Conservation (phyloP, 2,797 vertebrate species). For the Platalea minor region DNA sequence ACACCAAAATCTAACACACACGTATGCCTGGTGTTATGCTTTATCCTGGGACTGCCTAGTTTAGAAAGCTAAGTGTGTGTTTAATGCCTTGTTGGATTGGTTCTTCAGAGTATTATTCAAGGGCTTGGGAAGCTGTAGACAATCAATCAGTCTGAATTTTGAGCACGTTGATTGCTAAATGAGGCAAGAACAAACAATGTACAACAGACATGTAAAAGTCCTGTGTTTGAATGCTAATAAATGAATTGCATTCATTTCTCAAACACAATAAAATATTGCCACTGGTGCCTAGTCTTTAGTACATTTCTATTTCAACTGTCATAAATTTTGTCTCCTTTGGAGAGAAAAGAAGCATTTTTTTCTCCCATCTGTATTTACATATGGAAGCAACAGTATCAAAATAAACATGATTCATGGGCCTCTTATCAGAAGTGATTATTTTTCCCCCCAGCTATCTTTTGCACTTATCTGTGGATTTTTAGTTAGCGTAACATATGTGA, state of each 20-base stretch:
- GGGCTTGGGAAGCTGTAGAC: neutral
- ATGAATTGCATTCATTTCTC: neutral
- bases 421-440: neutral
- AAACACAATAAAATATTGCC: neutral
- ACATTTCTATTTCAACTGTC: neutral
- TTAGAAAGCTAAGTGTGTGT: neutral
- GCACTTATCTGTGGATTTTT: neutral
- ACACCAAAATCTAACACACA: neutral
- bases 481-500: neutral
- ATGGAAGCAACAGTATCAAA: neutral
- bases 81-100: neutral
- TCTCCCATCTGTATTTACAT: neutral
- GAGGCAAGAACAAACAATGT: neutral
- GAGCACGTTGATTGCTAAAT: neutral
- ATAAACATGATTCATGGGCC: neutral
- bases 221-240: neutral
- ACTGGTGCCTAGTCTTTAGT: neutral
- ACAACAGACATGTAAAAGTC: neutral
- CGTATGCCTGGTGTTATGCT: accelerated
- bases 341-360: neutral
- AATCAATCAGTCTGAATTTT: neutral
- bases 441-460: neutral
- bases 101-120: neutral
- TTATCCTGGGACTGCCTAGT: neutral
- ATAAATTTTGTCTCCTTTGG: neutral